Base-by-base conservation (phyloP, 2,888 invertebrate genomes). In the Athalia rosae region DNA sequence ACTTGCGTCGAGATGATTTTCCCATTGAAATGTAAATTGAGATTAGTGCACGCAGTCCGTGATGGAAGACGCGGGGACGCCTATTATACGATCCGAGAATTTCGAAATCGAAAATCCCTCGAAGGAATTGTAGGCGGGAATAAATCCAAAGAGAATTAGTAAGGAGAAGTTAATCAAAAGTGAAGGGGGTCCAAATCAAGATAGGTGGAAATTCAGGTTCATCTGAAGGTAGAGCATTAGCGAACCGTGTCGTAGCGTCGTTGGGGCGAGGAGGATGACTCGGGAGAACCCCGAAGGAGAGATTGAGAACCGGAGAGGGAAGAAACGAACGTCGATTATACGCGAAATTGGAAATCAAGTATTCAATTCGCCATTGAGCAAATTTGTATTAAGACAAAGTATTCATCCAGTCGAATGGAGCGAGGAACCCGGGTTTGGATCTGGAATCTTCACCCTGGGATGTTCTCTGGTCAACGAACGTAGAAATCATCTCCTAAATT, bases 311-410 rank as follows among this genome's bases (percentile, higher is more conserved):
- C 13, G 6, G 15, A 50, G 41, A 67, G 67, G 28, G 53, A 15
- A 67, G 15, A 50, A 67, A 41, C 67, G 67, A 58, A 13, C 69
- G 64, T 15, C 77, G 77, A 76, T 81, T 81, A 77, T 77, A 74
- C 77, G 79, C 76, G 77, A 64, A 82, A 82, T 82, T 81, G 82
- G 80, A 82, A 81, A 82, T 81, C 78, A 79, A 82, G 80, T 80
- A 82, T 82, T 82, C 80, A 80, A 79, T 82, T 81, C 77, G 76
- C 28, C 73, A 73, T 58, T 63, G 78, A 79, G 77, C 77, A 81
- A 82, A 81, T 82, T 81, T 80, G 77, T 82, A 82, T 79, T 77
- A 45, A 74, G 74, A 74, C 74, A 74, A 74, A 74, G 48, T 74
- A 63, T 74, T 74, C 62, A 41, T 74, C 58, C 15, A 73, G 41